A percentile compares a stretch with the other conserved stretches of the same genome.
Conservation (phyloP, 2,113 vertebrate species). For the Promerops cafer region DNA sequence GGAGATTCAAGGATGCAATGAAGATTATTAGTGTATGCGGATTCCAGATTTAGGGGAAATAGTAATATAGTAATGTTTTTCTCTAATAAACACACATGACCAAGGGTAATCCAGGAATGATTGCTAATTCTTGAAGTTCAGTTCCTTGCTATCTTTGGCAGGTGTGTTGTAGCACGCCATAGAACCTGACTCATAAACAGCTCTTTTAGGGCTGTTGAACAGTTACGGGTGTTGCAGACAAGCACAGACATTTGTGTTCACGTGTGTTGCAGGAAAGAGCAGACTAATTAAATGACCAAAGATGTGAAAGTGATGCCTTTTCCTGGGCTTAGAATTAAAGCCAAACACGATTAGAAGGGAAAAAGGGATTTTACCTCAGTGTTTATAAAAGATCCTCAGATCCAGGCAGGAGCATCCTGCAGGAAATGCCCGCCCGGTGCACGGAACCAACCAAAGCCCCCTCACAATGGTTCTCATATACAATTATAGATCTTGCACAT, state of each 20-base stretch:
- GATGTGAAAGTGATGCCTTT: no score
- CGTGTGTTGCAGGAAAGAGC: not conserved
- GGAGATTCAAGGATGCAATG: not conserved
- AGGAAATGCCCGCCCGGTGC: no score
- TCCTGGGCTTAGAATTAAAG: no score
- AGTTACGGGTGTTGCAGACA: not conserved
- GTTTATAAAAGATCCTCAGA: no score
- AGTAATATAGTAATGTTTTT: not conserved
- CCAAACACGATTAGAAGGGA: no score
- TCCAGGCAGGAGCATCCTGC: no score
- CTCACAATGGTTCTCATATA: no score
- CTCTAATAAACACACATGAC: not conserved
- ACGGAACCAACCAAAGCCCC: no score
- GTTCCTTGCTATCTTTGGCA: not conserved
- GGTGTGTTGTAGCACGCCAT: no score
- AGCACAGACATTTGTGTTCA: not conserved
- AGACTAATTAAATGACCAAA: not conserved
- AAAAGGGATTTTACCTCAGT: no score
- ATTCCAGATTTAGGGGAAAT: not conserved
- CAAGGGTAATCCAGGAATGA: not conserved
- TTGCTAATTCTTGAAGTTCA: not conserved
- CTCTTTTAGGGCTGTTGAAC: not conserved
- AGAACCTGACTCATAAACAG: not conserved
- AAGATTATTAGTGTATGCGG: not conserved
- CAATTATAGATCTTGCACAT: no score